Evolutionary conservation across 2,113 vertebrate genomes (phyloP), one percentile per base, ranked within the genome.

Genomic region (Solea solea): DNA sequence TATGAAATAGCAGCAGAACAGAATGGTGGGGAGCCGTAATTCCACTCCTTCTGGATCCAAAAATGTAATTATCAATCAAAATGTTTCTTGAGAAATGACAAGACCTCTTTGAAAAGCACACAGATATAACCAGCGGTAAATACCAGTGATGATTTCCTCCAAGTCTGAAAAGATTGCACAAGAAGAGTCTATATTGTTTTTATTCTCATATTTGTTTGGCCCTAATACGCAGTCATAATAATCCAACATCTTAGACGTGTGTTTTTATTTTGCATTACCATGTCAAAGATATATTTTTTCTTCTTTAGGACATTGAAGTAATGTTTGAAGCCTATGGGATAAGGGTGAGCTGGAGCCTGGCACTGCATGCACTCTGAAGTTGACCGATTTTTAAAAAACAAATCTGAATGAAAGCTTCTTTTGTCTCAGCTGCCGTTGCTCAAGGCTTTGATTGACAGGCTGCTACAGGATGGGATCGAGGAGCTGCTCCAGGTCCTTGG

Each of bases 291-390:
- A 9, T 71, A 78, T 85, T 64, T 25, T 8, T 8, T 75, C 65
- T 83, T 9, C 64, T 81, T 44, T 68, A 97, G 96, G 95, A 95
- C 80, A 89, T 97, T 72, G 96, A 96, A 85, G 80, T n/a, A 8
- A 91, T 97, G 80, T 96, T 97, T 86, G 96, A 97, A 73, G 88
- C 82, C 2, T 95, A 96, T 0, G 96, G 96, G 7, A 96, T 97
- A 84, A 93, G 94, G 93, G 96, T 96, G 86, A 61, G 93, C 25
- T 54, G 39, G n/a, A 64, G 7, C 7, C 6, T 3, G 10, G 28
- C 5, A 61, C 1, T 11, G 0, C 25, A 11, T 9, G 8, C 2
- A 51, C 49, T 59, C 25, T 64, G 4, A 81, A 9, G 14, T 55
- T 15, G 48, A 44, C 5, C 49, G 59, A 72, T 42, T 64, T 58